Conservation (phyloP, 2,113 vertebrate genomes). For the Macroglossus sobrinus region DNA sequence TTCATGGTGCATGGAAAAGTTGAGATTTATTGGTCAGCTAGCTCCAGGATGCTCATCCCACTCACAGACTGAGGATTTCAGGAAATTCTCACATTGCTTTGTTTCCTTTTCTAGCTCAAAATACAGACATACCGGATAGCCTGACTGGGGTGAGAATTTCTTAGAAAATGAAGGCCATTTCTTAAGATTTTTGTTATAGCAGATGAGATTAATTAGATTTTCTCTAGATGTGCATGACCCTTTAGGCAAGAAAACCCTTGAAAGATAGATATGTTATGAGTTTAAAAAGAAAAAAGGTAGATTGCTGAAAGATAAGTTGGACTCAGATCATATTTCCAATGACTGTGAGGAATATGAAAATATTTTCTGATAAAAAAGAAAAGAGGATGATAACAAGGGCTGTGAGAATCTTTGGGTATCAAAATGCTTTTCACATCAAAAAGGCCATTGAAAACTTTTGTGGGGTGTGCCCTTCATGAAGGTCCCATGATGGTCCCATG, state of each 20-base stretch:
- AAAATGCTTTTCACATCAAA: background rate
- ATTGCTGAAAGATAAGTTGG: background rate
- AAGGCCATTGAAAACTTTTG: background rate
- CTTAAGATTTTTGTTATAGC: slow-evolving; percentile 38
- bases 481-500: background rate
- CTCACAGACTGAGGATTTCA: background rate
- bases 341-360: background rate
- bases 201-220: background rate
- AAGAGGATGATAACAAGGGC: background rate
- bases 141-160: background rate
- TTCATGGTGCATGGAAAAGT: background rate
- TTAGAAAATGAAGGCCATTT: slow-evolving; percentile 41
- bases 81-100: slow-evolving; percentile 67
- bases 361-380: background rate
- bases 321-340: background rate
- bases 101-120: slow-evolving; percentile 65
- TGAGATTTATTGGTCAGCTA: background rate
- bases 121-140: background rate
- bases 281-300: background rate
- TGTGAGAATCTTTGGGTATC: background rate
- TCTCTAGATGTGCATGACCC: background rate
- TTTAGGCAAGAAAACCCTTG: background rate
- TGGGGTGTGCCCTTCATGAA: background rate
- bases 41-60: background rate
- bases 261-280: background rate